A percentile compares a stretch with the other conserved stretches of the same genome.
Evolutionary conservation across 2,113 vertebrate species (phyloP).

Genomic region (Cervus canadensis): DNA sequence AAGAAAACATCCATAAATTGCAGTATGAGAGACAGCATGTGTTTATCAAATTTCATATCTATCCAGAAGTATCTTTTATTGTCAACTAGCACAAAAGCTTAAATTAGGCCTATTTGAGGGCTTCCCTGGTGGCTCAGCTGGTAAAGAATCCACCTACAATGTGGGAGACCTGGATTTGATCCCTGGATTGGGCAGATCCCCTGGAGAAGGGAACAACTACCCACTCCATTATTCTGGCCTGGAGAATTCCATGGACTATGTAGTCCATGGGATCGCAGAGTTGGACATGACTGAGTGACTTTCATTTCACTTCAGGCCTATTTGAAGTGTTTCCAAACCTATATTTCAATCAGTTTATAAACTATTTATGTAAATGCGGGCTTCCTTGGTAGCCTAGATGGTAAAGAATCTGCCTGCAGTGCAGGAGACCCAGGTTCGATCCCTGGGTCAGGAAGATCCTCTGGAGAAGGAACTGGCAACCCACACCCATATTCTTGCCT

Average conservation of each 20-base stretch:
- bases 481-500: not conserved
- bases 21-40: not conserved
- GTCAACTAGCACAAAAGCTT: not conserved
- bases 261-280: not conserved
- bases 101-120: not conserved
- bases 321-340: not conserved
- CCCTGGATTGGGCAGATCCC: not conserved
- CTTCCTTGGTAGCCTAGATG: not conserved
- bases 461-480: not conserved
- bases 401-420: not conserved
- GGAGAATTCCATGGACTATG: not conserved
- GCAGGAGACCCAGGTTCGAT: not conserved
- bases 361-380: not conserved
- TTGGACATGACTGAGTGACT: not conserved
- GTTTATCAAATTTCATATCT: not conserved
- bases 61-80: not conserved
- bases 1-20: not conserved
- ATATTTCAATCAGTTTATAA: not conserved
- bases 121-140: not conserved
- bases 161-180: not conserved
- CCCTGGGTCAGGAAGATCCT: not conserved
- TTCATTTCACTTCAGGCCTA: not conserved
- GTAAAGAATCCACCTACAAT: not conserved
- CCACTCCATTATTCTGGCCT: not conserved
- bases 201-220: not conserved